Evolutionary conservation across 2,797 vertebrate genomes (phyloP), one percentile per base, ranked within the genome.

Genomic region (Myripristis jacobus): DNA sequence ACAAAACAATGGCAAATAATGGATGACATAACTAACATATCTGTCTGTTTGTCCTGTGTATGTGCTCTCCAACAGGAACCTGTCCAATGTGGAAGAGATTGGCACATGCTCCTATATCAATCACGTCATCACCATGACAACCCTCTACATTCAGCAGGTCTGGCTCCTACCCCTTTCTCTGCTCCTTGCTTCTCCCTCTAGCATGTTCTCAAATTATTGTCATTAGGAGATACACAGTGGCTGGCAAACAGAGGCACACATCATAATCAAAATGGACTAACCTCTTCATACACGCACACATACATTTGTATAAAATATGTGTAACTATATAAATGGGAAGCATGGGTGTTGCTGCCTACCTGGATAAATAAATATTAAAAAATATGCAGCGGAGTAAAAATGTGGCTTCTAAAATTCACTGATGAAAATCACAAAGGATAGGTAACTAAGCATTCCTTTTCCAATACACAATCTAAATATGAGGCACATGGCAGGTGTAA

Each of bases 21-120:
- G 18, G 6, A 64, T 44, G 3, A 80, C 13, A 21, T 47, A 16
- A 73, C 3, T 22, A 22, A 41, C 44, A 47, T 63, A 19, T 34
- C 31, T 46, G 34, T 34, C 48, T 36, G 24, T 50, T 21, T 63
- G 27, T 56, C n/a, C 41, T 38, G 21, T 57, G 60, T 70, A 18
- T 69, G 7, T 79, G 44, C 53, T 52, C 74, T 79, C 58, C 51
- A 1, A 67, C 71, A 99, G 98, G 92, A 99, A 99, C 92, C 90
- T 98, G 78, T 96, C 96, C 84, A 99, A 99, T 22, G 98, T 98
- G 82, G 97, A 98, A 82, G 98, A 99, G 93, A 97, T 99, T 74
- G 97, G 97, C 41, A 95, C 95, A 71, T 99, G 98, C 87, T 99
- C 97, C 2, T 99, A 98, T 80, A 96, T 99, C 92, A 99, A 98